Percentiles rank a stretch among this genome's conserved stretches.
These are phyloP conservation scores for Crypturellus undulatus DNA, from an alignment of 2,113 vertebrate species.

Conservation along the genomic window DNA sequence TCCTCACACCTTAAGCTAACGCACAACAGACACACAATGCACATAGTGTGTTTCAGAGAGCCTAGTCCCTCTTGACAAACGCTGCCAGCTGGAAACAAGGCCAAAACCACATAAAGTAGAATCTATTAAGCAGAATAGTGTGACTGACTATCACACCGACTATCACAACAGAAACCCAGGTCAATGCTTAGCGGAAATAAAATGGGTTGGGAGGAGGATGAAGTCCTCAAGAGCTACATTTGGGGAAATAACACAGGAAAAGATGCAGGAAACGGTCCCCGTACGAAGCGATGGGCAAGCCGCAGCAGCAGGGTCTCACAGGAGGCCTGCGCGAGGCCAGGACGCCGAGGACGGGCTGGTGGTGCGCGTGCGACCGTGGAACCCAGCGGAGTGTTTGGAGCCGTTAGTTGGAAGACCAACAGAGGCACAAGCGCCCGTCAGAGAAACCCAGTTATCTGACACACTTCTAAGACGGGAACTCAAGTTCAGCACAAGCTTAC, in stretches of 20 bases:
- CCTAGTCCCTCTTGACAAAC: background rate
- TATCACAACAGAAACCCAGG: background rate
- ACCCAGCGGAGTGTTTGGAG: accelerated
- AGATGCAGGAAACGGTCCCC: background rate
- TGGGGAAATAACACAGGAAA: background rate
- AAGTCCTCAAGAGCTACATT: background rate
- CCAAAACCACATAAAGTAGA: background rate
- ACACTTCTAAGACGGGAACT: no score
- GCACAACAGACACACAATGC: background rate
- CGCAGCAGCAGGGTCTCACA: background rate
- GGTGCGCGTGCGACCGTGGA: background rate
- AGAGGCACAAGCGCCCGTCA: no score
- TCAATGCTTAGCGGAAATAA: background rate
- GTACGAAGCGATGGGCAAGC: background rate
- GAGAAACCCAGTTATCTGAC: background rate
- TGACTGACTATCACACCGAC: background rate
- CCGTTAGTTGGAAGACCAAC: background rate
- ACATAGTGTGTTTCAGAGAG: background rate
- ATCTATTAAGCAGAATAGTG: background rate
- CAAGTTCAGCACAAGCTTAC: no score
- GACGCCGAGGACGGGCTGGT: background rate
- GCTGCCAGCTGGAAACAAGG: background rate
- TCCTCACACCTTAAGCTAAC: background rate
- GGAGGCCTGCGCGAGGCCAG: background rate
- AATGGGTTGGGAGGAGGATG: background rate